Evolutionary conservation across 2,888 invertebrate species (phyloP), one percentile per base, ranked within the genome.

Genomic region (Sussaba pulchella): DNA sequence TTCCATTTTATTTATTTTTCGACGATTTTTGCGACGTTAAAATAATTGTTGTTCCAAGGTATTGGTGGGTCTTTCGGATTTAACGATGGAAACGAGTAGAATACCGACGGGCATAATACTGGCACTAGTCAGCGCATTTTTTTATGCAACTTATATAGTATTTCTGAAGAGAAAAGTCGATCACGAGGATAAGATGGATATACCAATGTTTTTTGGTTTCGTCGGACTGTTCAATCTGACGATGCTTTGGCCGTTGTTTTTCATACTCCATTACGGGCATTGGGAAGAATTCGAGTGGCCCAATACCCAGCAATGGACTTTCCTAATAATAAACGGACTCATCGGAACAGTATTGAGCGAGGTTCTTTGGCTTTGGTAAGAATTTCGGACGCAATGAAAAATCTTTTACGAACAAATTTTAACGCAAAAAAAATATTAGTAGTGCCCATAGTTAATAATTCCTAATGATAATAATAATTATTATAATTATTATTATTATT

Each of bases 171-270:
- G 96, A 87, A 96, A 97, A 93, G 96, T 98, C 82, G 97, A 98
- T 90, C 96, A 97, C 89, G 98, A 98, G 91, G 98, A 98, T 88
- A 97, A 97, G 91, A 95, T 99, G 92, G 98, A 99, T 93, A 97
- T 98, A 88, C 97, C 98, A 71, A 94, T 99, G 93, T 98, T 99
- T 93, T 98, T 99, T 92, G 99, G 99, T 81, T 97, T 99, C 91
- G 98, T 99, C 83, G 99, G 99, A 3, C 94, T 99, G 54, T 97
- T 98, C 91, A 98, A 97, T 92, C 93, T 97, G n/a, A 92, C 97
- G 74, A 92, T 98, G 14, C 93, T 98, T 87, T 99, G 99, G 98
- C 97, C 97, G 71, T 93, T 97, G 84, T 97, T 99, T 91, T 96
- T 98, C 83, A 94, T 97, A 77, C 93, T 99, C 43, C 97, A 98